Evolutionary conservation across 2,888 invertebrate species (phyloP).

Genomic region (Agriopis aurantiaria): DNA sequence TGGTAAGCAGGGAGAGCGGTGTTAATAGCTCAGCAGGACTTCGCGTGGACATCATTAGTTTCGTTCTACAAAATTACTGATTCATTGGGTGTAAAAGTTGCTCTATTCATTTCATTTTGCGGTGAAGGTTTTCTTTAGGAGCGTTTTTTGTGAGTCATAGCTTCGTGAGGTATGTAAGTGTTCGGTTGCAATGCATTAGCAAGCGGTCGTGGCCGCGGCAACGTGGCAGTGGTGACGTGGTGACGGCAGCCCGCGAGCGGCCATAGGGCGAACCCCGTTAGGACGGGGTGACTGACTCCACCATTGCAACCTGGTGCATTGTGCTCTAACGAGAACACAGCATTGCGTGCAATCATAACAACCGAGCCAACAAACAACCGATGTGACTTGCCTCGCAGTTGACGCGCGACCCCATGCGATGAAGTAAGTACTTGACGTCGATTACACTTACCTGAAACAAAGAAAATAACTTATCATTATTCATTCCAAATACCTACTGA

Average conservation of each 20-base stretch:
- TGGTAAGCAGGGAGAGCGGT: conserved; percentile 40
- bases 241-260: conserved; percentile 73
- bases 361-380: conserved; percentile 69
- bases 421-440: conserved; percentile 13
- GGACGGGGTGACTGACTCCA: conserved; percentile 84
- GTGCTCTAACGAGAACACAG: conserved; percentile 85
- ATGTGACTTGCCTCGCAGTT: conserved; percentile 47
- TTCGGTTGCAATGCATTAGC: conserved; percentile 63
- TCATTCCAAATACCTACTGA: conserved; percentile 17
- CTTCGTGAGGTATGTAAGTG: conserved; percentile 12
- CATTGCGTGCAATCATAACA: conserved; percentile 79
- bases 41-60: conserved; percentile 58
- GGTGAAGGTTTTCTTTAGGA: conserved; percentile 24
- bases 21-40: conserved; percentile 66
- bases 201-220: conserved; percentile 37
- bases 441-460: conserved; percentile 77
- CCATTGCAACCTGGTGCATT: conserved; percentile 85
- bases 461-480: conserved; percentile 42
- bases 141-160: conserved; percentile 1
- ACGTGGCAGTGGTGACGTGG: conserved; percentile 72
- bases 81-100: conserved; percentile 39
- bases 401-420: conserved; percentile 25
- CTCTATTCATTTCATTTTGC: conserved; percentile 46
- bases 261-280: conserved; percentile 85
- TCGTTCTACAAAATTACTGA: conserved; percentile 39